Conservation (phyloP, 2,888 invertebrate genomes). For the Prenolepis imparis region DNA sequence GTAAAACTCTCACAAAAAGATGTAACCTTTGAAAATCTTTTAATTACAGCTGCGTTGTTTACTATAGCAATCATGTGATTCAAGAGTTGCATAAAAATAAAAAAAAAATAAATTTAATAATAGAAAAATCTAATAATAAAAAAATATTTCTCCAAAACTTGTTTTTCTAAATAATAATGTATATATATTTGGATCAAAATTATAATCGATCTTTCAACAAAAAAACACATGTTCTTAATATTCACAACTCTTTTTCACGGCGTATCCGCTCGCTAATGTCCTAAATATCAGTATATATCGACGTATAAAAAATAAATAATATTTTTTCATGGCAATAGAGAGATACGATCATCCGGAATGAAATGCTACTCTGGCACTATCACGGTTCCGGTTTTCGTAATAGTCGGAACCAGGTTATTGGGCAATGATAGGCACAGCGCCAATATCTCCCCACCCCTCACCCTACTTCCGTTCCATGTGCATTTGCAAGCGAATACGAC, state of each 20-base stretch:
- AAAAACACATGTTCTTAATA: background rate
- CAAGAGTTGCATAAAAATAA: background rate
- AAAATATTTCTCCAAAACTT: background rate
- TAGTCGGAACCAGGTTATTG: constrained; percentile 56
- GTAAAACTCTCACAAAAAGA: background rate
- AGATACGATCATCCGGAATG: constrained; percentile 36
- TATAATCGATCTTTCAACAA: background rate
- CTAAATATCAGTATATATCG: background rate
- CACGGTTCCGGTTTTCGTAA: constrained; percentile 48
- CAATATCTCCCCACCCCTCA: constrained; percentile 15
- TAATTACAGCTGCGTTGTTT: constrained; percentile 18
- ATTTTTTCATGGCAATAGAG: constrained; percentile 15
- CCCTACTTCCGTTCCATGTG: background rate
- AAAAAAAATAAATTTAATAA: background rate
- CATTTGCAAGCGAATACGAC: constrained; percentile 51
- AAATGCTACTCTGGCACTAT: constrained; percentile 42
- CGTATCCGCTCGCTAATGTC: background rate
- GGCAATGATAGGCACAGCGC: constrained; percentile 54
- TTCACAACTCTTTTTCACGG: background rate
- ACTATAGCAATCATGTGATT: constrained; percentile 4
- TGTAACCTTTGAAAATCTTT: constrained; percentile 4
- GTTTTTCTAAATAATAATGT: background rate
- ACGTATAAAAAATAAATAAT: constrained; percentile 31
- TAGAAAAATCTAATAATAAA: background rate
- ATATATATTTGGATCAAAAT: background rate